phyloP scores from a whole-genome alignment of 2,797 vertebrate species.

The Malacoraja senta region DNA sequence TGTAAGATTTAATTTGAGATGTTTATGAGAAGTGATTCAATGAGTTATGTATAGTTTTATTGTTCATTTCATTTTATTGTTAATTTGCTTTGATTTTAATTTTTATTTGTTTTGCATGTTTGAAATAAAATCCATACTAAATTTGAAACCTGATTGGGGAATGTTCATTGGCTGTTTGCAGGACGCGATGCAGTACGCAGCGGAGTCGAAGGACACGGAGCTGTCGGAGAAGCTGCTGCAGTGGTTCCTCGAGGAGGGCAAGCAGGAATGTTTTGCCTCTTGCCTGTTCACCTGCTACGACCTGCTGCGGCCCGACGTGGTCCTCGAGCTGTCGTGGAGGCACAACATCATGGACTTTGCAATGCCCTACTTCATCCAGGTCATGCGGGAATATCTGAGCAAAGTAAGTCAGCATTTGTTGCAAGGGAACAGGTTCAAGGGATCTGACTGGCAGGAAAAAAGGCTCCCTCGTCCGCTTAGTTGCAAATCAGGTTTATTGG shows the following conservation, averaged over 20 bases:
- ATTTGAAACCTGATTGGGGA: not conserved
- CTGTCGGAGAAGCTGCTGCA: constrained; percentile 76
- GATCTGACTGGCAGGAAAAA: too few relatives aligned
- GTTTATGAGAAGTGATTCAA: too few relatives aligned
- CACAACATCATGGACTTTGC: constrained; percentile 79
- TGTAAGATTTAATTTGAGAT: too few relatives aligned
- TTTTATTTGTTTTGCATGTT: too few relatives aligned
- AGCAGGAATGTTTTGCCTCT: constrained; percentile 76
- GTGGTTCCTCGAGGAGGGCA: constrained; percentile 83
- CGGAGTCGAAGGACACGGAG: constrained; percentile 76
- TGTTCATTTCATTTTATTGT: too few relatives aligned
- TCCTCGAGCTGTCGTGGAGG: constrained; percentile 81
- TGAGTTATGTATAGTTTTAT: too few relatives aligned
- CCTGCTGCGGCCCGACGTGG: constrained; percentile 77
- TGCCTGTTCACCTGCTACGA: constrained; percentile 80
- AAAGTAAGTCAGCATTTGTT: constrained; percentile 63
- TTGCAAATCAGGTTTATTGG: too few relatives aligned
- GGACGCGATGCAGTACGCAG: constrained; percentile 82
- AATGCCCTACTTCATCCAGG: constrained; percentile 88
- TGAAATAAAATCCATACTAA: too few relatives aligned
- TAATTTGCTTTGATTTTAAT: too few relatives aligned
- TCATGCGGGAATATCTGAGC: constrained; percentile 80
- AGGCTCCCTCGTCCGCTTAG: too few relatives aligned
- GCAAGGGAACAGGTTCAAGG: too few relatives aligned
- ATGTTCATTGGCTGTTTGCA: constrained; percentile 45